Evolutionary conservation across 2,797 vertebrate genomes (phyloP), one percentile per base, ranked within the genome.

Genomic region (Bovichtus diacanthus): DNA sequence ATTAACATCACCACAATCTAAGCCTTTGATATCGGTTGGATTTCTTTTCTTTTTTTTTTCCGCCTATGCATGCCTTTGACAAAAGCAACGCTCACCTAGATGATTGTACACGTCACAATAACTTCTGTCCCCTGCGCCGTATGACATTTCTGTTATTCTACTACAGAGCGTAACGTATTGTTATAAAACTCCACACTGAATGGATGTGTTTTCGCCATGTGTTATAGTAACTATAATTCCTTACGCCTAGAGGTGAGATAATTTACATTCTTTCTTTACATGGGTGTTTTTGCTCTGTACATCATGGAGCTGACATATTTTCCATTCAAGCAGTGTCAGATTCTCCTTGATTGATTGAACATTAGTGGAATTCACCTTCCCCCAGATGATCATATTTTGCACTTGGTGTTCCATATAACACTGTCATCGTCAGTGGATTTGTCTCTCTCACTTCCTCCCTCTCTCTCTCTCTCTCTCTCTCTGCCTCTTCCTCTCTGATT

Each of bases 311-410:
- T 70, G 74, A 88, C 74, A 60, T 75, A 49, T 83, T 87, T 84
- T 86, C 87, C 81, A 81, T 82, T 79, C 53, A 50, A 31, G 29
- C 71, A 18, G 61, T 80, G 83, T 87, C 78, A 78, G 56, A 82
- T 74, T 88, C 53, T 78, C 70, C 31, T 29, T 84, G 86, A 89
- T 23, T 78, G 80, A 88, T 84, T 84, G 85, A 78, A 79, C 81
- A 72, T 84, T 66, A 66, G 73, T 82, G 80, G 78, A 84, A 83
- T 86, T 86, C 77, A 87, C 85, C 84, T 87, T 78, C 80, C 85
- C 86, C 83, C 68, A 70, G 89, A 86, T 90, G 86, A 86, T 87
- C 85, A 65, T 86, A 88, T 86, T 90, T 89, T 90, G 73, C 58
- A 72, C 78, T 79, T n/a, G 58, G 74, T 84, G 79, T 80, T 83